These are phyloP conservation scores for Mythimna albipuncta DNA, from an alignment of 2,888 invertebrate species.

Conservation along the genomic window DNA sequence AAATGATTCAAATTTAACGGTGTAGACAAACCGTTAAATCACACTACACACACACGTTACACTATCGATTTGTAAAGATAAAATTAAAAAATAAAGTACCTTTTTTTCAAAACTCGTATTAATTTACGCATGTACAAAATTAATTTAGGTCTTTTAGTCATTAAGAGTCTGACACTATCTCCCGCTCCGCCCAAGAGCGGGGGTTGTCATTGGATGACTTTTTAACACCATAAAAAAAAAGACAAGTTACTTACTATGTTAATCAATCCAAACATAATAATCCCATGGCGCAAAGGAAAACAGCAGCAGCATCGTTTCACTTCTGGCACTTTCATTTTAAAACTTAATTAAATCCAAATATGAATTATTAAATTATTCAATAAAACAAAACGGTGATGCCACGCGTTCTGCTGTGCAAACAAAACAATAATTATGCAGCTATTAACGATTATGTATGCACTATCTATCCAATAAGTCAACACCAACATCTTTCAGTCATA, in stretches of 20 bases:
- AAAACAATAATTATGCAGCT: conserved; percentile 57
- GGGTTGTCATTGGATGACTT: too few species aligned
- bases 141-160: too few species aligned
- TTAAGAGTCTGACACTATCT: too few species aligned
- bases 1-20: too few species aligned
- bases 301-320: conserved; percentile 85
- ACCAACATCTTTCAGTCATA: conserved; percentile 44
- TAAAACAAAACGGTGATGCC: conserved; percentile 24
- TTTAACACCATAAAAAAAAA: too few species aligned
- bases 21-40: too few species aligned
- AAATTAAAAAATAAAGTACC: too few species aligned
- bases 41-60: too few species aligned
- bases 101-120: too few species aligned
- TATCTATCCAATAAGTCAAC: conserved; percentile 62
- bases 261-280: conserved; percentile 83
- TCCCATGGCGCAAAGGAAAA: conserved; percentile 82
- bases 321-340: conserved; percentile 78
- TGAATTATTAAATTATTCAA: conserved; percentile 36
- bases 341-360: conserved; percentile 17
- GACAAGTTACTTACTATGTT: conserved; percentile 80
- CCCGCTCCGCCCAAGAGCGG: too few species aligned
- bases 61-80: too few species aligned
- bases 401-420: conserved; percentile 55
- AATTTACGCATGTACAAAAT: too few species aligned
- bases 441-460: conserved; percentile 49